phyloP scores from a whole-genome alignment of 2,888 invertebrate species.

The Agrochola macilenta region DNA sequence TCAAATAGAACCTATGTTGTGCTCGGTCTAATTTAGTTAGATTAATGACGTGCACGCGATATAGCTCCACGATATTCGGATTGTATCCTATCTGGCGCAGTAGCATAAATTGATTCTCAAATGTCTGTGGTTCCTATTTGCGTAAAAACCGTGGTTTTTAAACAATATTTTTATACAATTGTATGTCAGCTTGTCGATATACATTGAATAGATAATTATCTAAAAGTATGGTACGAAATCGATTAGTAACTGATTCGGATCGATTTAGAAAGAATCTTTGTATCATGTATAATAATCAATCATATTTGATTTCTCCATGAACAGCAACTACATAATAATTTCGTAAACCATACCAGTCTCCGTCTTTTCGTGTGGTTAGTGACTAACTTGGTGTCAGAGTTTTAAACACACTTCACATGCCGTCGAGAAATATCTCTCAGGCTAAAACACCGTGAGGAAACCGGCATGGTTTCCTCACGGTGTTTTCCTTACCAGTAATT shows the following conservation, averaged over 20 bases:
- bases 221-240: background rate
- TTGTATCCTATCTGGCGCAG: background rate
- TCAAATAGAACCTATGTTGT: conserved; percentile 31
- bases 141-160: background rate
- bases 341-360: too few relatives aligned
- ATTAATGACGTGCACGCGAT: conserved; percentile 43
- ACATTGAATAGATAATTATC: background rate
- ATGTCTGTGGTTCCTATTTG: background rate
- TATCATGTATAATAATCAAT: too few relatives aligned
- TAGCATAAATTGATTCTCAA: background rate
- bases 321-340: too few relatives aligned
- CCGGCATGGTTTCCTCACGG: too few relatives aligned
- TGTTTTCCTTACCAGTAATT: background rate
- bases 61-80: conserved; percentile 10
- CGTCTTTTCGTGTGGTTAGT: too few relatives aligned
- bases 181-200: background rate
- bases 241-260: background rate
- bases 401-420: too few relatives aligned
- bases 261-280: too few relatives aligned
- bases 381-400: too few relatives aligned
- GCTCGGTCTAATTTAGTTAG: conserved; percentile 31
- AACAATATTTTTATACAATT: background rate
- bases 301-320: background rate
- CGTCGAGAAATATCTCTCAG: too few relatives aligned
- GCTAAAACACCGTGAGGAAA: too few relatives aligned